Evolutionary conservation across 2,797 vertebrate genomes (phyloP), one percentile per base, ranked within the genome.

Genomic region (Lutjanus argentimaculatus): DNA sequence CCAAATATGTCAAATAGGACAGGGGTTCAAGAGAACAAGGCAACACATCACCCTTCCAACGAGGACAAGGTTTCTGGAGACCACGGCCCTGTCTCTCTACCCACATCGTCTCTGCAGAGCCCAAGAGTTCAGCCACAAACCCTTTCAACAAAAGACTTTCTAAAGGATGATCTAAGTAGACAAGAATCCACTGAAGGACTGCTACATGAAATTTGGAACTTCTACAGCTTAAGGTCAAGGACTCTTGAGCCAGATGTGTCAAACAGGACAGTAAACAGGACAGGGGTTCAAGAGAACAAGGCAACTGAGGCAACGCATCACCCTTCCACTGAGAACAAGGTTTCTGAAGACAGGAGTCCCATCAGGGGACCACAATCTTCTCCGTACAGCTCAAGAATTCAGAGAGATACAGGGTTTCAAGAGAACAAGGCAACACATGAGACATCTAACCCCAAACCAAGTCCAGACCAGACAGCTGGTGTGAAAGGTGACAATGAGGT

Each of bases 221-320:
- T 57, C n/a, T 45, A 69, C 48, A 66, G 6, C 8, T 57, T 36
- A 11, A 49, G 57, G 51, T 63, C 42, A 17, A 0, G 0, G 7
- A 21, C 6, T 48, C 11, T 2, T 6, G 40, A 13, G 17, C 13
- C 17, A 11, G 8, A 57, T 0, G 8, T 14, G 21, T 25, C 55
- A 14, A n/a, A 55, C 30, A 15, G 13, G 2, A 25, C 2, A 17
- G 12, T 8, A 2, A 62, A 25, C 2, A 15, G 6, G 4, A 19
- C 0, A 52, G 7, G 3, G 12, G 13, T 21, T 69, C 53, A 67
- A 21, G 14, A 67, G 16, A 6, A 16, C 11, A 8, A 42, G 36
- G 15, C 0, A 8, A 2, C n/a, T 0, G 4, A 65, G 45, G 22
- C 4, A 11, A 7, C 17, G 0, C 3, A 1, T 15, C 52, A 7